These are phyloP conservation scores for Nephrotoma appendiculata DNA, from an alignment of 2,888 invertebrate species.

Conservation along the genomic window DNA sequence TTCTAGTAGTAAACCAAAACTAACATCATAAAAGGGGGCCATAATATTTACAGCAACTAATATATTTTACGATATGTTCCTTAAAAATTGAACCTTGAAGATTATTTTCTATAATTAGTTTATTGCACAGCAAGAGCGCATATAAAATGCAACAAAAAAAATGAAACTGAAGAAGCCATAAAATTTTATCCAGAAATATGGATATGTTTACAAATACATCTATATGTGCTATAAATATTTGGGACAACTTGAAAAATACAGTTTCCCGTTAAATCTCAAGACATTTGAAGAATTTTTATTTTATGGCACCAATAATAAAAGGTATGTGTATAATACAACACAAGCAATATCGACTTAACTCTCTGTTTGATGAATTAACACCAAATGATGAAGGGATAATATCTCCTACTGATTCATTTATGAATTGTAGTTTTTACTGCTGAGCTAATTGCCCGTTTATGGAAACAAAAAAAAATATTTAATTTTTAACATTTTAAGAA, in stretches of 20 bases:
- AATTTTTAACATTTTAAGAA: background rate
- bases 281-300: background rate
- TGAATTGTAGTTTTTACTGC: background rate
- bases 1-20: background rate
- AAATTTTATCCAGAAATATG: background rate
- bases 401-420: background rate
- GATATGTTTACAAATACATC: background rate
- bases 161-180: background rate
- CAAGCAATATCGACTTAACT: background rate
- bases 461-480: background rate
- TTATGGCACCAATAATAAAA: background rate
- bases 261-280: background rate
- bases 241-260: background rate
- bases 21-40: background rate
- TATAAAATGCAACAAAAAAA: background rate
- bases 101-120: background rate
- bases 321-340: background rate
- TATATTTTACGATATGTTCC: background rate
- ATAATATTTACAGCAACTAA: background rate
- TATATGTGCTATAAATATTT: background rate
- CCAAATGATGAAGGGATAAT: background rate
- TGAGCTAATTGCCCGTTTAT: background rate
- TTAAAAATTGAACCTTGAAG: background rate
- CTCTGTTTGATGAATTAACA: background rate
- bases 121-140: background rate